These are phyloP conservation scores for Panurus biarmicus DNA, from an alignment of 2,113 vertebrate species.

Conservation along the genomic window DNA sequence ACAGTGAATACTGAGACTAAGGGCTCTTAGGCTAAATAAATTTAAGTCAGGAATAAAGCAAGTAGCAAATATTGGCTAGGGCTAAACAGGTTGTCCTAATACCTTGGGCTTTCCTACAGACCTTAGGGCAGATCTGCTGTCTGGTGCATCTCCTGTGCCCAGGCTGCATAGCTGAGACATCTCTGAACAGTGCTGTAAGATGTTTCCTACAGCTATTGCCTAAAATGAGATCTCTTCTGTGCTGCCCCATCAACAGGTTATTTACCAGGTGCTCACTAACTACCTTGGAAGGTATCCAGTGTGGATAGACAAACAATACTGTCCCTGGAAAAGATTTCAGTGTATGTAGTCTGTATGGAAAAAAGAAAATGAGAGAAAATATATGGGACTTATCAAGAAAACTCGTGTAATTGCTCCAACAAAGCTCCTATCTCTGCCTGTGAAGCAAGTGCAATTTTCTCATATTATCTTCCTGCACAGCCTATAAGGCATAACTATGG, in stretches of 20 bases:
- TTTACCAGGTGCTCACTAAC: not conserved
- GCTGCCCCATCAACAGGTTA: not conserved
- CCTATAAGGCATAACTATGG: not conserved
- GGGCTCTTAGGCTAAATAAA: not conserved
- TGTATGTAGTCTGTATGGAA: not conserved
- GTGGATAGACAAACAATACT: not conserved
- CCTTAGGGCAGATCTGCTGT: not conserved
- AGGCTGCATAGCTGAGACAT: not conserved
- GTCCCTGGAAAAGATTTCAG: not conserved
- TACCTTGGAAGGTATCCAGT: not conserved
- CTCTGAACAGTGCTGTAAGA: not conserved
- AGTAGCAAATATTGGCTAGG: not conserved
- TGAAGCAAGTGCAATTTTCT: not conserved
- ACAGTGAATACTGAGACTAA: not conserved
- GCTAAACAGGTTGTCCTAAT: not conserved
- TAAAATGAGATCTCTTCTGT: not conserved
- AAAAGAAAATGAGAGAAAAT: not conserved
- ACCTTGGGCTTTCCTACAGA: not conserved
- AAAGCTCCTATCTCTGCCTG: not conserved
- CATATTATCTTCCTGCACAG: not conserved
- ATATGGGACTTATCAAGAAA: not conserved
- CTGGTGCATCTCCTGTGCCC: not conserved
- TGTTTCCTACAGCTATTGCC: not conserved
- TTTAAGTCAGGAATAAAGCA: not conserved
- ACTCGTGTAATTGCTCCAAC: not conserved